phyloP scores from a whole-genome alignment of 2,888 invertebrate genomes.

The Nephrotoma appendiculata region DNA sequence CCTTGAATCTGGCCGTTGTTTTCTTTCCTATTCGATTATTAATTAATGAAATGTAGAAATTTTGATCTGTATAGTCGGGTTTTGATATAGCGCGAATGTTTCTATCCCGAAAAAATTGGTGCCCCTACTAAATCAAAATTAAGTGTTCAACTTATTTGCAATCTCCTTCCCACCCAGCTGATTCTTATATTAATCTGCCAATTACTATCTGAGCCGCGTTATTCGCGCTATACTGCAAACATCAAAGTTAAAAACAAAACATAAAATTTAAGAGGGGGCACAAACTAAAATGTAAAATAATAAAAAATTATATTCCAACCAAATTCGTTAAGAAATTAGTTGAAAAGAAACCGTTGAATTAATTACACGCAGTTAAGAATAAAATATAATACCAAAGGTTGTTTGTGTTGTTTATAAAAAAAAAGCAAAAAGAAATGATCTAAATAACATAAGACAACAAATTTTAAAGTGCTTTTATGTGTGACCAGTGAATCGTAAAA shows the following conservation, averaged over 20 bases:
- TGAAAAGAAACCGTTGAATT: not conserved
- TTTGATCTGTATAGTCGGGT: no score
- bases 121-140: no score
- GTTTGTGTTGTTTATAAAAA: not conserved
- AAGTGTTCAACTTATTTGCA: no score
- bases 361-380: not conserved
- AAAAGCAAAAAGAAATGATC: not conserved
- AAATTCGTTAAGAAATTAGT: not conserved
- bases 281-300: not conserved
- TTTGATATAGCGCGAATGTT: no score
- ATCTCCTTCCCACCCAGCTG: no score
- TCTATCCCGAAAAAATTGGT: no score
- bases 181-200: no score
- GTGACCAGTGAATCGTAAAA: not conserved
- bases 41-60: not conserved
- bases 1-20: not conserved
- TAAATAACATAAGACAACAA: not conserved
- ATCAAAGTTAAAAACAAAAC: not conserved
- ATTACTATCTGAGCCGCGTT: no score
- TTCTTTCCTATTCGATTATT: not conserved
- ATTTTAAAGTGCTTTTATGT: not conserved
- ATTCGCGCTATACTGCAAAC: not conserved
- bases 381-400: not conserved
- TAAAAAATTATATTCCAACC: not conserved
- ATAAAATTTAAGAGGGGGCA: not conserved